Percentiles rank a stretch among this genome's conserved stretches.
These are phyloP conservation scores for Margaritifera margaritifera DNA, from an alignment of 2,888 invertebrate species.

Conservation along the genomic window DNA sequence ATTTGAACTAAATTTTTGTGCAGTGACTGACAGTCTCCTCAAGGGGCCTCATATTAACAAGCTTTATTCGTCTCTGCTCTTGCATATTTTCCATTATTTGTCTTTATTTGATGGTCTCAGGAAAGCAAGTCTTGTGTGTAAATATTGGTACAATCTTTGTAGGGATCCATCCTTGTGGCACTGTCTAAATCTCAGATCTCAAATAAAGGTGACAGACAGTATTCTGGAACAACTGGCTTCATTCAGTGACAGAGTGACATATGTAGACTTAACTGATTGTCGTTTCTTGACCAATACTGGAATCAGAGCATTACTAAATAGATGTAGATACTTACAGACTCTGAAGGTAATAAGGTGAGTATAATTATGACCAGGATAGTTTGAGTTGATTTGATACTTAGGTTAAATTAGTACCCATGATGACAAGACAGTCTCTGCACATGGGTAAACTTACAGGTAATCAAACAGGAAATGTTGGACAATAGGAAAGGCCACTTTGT, in stretches of 20 bases:
- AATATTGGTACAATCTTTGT: conserved; percentile 39
- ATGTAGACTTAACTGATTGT: conserved; percentile 51
- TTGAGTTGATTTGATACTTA: no score
- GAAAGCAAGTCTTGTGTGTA: conserved; percentile 37
- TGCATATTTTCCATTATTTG: conserved; percentile 39
- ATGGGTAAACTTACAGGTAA: no score
- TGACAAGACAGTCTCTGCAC: no score
- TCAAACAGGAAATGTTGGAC: no score
- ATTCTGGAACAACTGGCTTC: conserved; percentile 33
- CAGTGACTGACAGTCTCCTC: background rate
- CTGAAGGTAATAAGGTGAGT: conserved; percentile 49
- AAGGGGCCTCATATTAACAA: conserved; percentile 3
- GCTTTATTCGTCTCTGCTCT: conserved; percentile 33
- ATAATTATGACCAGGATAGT: no score
- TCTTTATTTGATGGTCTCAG: conserved; percentile 30
- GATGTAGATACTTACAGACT: conserved; percentile 40
- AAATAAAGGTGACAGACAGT: conserved; percentile 34
- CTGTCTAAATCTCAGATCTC: conserved; percentile 33
- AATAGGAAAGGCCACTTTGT: no score
- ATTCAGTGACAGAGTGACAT: conserved; percentile 49
- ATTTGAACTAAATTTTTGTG: background rate
- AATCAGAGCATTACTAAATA: conserved; percentile 31
- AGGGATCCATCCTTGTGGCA: conserved; percentile 50
- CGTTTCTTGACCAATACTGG: conserved; percentile 44
- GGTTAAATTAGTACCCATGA: no score